Percentiles rank a stretch among this genome's conserved stretches.
phyloP scores from a whole-genome alignment of 1,140 invertebrate species.

The Phthorimaea operculella region DNA sequence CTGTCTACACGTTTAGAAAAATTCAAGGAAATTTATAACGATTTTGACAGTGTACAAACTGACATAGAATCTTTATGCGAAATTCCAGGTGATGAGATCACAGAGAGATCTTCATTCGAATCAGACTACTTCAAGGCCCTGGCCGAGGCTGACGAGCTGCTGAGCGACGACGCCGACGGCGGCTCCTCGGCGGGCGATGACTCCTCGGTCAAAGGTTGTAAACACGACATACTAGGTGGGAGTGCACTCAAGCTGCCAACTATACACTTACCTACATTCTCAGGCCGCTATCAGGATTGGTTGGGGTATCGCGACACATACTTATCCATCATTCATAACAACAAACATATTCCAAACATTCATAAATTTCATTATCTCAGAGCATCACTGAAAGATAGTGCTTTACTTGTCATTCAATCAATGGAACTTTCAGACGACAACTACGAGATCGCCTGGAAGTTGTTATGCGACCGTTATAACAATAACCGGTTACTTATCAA shows the following conservation, averaged over 20 bases:
- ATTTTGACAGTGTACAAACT: constrained; percentile 5
- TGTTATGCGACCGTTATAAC: constrained; percentile 14
- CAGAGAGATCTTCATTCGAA: constrained; percentile 8
- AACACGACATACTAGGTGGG: neutral
- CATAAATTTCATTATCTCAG: constrained; percentile 11
- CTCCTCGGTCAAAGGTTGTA: constrained; percentile 6
- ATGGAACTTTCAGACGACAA: constrained; percentile 23
- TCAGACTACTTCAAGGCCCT: constrained; percentile 7
- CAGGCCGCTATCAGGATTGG: constrained; percentile 1
- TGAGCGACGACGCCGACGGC: neutral
- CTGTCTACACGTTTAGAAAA: neutral
- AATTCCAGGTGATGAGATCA: constrained; percentile 9
- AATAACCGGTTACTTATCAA: constrained; percentile 14
- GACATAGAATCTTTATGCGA: constrained; percentile 3
- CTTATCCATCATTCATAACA: constrained; percentile 29
- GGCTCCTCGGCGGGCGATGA: neutral
- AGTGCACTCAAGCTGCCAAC: constrained; percentile 11
- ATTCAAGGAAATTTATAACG: neutral
- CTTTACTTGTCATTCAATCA: constrained; percentile 23
- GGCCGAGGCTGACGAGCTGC: neutral
- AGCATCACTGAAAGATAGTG: constrained; percentile 24
- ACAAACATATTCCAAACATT: constrained; percentile 18
- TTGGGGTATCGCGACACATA: constrained; percentile 25
- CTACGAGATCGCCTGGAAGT: constrained; percentile 13
- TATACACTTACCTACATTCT: constrained; percentile 9